Conservation (phyloP, 2,113 vertebrate genomes). For the Riparia riparia region DNA sequence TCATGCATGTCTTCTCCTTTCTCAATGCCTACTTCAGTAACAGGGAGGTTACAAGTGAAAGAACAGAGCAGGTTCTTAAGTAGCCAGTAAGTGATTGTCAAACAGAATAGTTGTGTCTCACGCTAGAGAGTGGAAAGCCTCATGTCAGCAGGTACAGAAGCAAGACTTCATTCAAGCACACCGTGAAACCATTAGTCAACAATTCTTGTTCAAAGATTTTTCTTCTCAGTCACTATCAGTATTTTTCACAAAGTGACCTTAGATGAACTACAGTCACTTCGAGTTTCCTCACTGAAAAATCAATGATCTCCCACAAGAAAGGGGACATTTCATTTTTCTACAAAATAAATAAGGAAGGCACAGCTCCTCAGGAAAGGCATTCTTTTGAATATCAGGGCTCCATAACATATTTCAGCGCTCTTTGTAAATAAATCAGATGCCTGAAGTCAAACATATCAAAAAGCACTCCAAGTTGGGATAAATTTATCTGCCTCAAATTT, state of each 20-base stretch:
- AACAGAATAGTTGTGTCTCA: background rate
- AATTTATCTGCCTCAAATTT: background rate
- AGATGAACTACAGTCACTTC: background rate
- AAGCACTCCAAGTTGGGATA: background rate
- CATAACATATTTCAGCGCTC: background rate
- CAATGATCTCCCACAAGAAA: background rate
- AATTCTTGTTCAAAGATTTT: background rate
- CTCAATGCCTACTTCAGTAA: background rate
- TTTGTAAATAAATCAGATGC: background rate
- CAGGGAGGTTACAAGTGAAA: background rate
- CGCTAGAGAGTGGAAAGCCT: background rate
- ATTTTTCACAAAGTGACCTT: background rate
- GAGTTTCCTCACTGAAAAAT: background rate
- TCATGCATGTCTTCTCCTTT: background rate
- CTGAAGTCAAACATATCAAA: background rate
- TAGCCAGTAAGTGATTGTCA: background rate
- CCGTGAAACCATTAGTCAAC: background rate
- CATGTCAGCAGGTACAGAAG: background rate
- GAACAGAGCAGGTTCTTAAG: background rate
- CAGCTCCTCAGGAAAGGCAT: background rate
- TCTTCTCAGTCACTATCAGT: background rate
- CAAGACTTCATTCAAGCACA: background rate
- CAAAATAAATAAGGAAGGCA: background rate
- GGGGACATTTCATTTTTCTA: background rate
- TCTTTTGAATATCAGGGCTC: background rate